Percentiles rank a stretch among this genome's conserved stretches.
Evolutionary conservation across 2,888 invertebrate genomes (phyloP).

Genomic region (Campaea margaritaria): DNA sequence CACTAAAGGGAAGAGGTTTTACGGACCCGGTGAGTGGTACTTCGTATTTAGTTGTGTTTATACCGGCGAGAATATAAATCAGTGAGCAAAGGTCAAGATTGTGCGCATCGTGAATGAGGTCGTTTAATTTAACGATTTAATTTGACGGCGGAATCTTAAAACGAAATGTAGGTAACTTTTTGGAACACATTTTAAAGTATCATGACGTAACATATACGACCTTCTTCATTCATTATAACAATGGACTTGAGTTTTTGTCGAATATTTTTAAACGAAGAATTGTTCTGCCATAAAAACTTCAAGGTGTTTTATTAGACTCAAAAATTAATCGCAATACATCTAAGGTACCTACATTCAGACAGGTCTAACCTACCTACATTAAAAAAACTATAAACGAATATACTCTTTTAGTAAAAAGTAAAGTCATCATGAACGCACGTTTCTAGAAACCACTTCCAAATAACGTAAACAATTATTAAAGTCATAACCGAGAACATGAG

Average conservation of each 20-base stretch:
- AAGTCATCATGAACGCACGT: conserved; percentile 14
- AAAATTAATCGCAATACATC: too few species aligned
- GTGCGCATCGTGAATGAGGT: conserved; percentile 23
- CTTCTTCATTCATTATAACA: too few species aligned
- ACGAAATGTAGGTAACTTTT: background rate
- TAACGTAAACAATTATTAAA: conserved; percentile 28
- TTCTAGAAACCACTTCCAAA: background rate
- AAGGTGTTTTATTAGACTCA: background rate
- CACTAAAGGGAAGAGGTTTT: conserved; percentile 94
- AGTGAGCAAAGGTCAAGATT: conserved; percentile 40
- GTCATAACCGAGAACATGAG: conserved; percentile 27
- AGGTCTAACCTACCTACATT: too few species aligned
- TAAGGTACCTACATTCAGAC: too few species aligned
- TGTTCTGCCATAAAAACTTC: too few species aligned
- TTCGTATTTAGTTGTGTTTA: conserved; percentile 35
- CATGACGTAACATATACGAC: too few species aligned
- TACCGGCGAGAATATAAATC: conserved; percentile 33
- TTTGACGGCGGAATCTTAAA: conserved; percentile 12
- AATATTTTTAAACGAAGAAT: too few species aligned
- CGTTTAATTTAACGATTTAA: conserved; percentile 16
- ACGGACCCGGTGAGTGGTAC: conserved; percentile 93
- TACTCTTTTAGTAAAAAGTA: background rate
- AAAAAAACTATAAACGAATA: background rate
- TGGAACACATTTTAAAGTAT: background rate
- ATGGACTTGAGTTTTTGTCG: too few species aligned